Conservation (phyloP, 1,140 invertebrate species). For the Rhagoletis zephyria region DNA sequence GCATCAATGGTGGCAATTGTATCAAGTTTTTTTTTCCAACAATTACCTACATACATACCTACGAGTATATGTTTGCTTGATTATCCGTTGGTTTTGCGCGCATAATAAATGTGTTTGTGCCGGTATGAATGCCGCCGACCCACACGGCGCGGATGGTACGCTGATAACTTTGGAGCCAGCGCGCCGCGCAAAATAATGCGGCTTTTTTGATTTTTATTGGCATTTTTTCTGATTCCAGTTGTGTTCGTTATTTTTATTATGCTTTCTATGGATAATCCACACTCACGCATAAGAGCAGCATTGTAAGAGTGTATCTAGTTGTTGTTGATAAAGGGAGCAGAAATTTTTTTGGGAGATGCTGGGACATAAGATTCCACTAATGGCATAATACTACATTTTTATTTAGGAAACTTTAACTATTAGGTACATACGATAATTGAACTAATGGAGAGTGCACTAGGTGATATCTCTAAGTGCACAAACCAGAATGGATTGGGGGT, state of each 20-base stretch:
- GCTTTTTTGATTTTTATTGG: slow-evolving; percentile 29
- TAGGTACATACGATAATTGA: too few species aligned
- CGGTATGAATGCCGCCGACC: neutral
- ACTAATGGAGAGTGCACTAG: too few species aligned
- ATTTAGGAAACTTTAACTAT: too few species aligned
- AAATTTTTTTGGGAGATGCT: too few species aligned
- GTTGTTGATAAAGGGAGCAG: too few species aligned
- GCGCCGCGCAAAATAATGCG: neutral
- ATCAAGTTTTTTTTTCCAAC: neutral
- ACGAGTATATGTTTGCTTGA: neutral
- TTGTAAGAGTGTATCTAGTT: too few species aligned
- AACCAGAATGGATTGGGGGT: too few species aligned
- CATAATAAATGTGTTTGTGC: neutral
- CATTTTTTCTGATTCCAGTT: neutral
- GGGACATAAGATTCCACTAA: too few species aligned
- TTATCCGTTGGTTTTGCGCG: neutral
- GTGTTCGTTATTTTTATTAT: neutral
- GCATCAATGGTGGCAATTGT: slow-evolving; percentile 49
- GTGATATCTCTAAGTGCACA: too few species aligned
- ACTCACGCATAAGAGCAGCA: too few species aligned
- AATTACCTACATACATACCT: neutral
- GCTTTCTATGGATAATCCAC: too few species aligned
- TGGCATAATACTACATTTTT: too few species aligned
- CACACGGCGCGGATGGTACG: neutral
- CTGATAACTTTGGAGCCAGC: slow-evolving; percentile 27